Evolutionary conservation across 2,888 invertebrate genomes (phyloP), one percentile per base, ranked within the genome.

Genomic region (Mellilla xanthometata): DNA sequence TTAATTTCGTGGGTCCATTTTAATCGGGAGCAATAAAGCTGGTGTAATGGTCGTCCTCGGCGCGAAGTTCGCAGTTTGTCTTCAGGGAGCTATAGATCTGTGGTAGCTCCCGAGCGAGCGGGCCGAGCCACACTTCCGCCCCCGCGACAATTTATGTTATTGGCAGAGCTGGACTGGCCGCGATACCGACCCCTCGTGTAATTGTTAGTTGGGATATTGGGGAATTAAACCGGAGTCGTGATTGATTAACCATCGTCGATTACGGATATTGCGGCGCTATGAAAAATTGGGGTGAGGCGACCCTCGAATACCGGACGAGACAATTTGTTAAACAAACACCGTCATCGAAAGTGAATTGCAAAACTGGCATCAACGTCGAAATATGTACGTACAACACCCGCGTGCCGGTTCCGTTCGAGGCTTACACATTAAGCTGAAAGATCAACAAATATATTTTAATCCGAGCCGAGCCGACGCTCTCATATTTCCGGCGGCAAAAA

Each of bases 61-160:
- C 36, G 19, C 19, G 31, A 34, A 34, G 34, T 46, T 36, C 40
- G 26, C 47, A 41, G 51, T 38, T 38, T 29, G 41, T 42, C 41
- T 41, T 48, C 29, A 19, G 47, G 47, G 47, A 42, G 33, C 29
- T 29, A 32, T 48, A 48, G 38, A 48, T 48, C 47, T 41, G 60
- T 54, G 50, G 45, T 26, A 52, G 56, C 54, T 49, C 44, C 38
- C 36, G 19, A 50, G n/a, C n/a, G n/a, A n/a, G 47, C 54, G 47
- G 57, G 42, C 58, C 54, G 63, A 54, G 62, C 66, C 68, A 59
- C 68, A 73, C 76, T 81, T 83, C 82, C 81, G 77, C 76, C 76
- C n/a, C 79, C 77, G 80, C 77, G 82, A 86, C 84, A 85, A 88
- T 87, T 87, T 87, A 88, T 88, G 86, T 85, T 85, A 86, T 85